Evolutionary conservation across 2,113 vertebrate genomes (phyloP), one percentile per base, ranked within the genome.

Genomic region (Poeciliopsis occidentalis): DNA sequence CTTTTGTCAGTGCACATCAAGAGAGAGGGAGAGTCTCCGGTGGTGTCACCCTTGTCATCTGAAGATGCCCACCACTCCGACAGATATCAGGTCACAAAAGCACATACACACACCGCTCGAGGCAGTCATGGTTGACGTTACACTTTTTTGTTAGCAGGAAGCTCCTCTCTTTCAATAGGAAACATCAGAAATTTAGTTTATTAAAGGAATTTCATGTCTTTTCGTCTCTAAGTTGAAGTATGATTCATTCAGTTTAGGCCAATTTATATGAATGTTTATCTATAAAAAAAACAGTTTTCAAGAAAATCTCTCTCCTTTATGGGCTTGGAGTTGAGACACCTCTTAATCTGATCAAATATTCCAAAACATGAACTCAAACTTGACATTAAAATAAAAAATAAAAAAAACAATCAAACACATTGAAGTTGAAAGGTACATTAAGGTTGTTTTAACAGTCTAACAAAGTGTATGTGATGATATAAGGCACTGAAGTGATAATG

Each of bases 51-150:
- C 47, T 95, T 99, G 89, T 99, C 98, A 17, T 98, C 97, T 57
- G 98, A 99, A 31, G 98, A 99, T 87, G 96, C 97, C 84, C 98
- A 99, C 94, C 98, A 99, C 90, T 99, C 98, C 47, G 98, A 99
- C 95, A 97, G 98, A 96, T 99, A 99, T 93, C 98, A 99, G 98
- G 98, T 99, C 93, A 93, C 87, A 87, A 85, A 71, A 81, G 87
- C 24, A 73, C 30, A 61, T 27, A 67, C 60, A 29, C 60, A 29
- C 19, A 29, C 15, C 13, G 8, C 44, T 68, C 51, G 4, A 26
- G 31, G 31, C 8, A 64, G 22, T 72, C 41, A 37, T 5, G 7
- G 8, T 64, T 22, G 44, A 64, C 60, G 75, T 11, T 22, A 24
- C 24, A 19, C 1, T 39, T 39, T 60, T 62, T 5, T 62, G n/a